Conservation (phyloP, 2,113 vertebrate genomes). For the Pipra filicauda region DNA sequence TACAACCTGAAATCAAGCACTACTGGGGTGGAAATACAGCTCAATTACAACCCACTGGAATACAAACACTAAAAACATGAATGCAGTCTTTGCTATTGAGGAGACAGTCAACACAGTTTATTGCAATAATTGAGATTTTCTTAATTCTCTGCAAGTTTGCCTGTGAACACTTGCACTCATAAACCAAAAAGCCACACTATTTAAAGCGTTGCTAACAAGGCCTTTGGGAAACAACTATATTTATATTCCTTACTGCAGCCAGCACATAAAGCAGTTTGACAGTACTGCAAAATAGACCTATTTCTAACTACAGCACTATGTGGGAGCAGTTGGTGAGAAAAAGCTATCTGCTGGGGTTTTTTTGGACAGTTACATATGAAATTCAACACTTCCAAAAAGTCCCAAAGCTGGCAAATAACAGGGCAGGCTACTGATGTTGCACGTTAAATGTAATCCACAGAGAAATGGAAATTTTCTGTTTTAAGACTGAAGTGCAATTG, state of each 20-base stretch:
- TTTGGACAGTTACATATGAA: not conserved
- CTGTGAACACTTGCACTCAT: not conserved
- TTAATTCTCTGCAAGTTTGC: not conserved
- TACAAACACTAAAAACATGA: not conserved
- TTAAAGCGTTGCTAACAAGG: not conserved
- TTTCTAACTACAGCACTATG: not conserved
- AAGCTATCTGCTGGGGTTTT: not conserved
- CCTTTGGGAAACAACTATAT: conserved; percentile 23
- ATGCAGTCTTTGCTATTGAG: not conserved
- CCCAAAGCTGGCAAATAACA: not conserved
- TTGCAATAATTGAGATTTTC: not conserved
- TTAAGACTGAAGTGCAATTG: not conserved
- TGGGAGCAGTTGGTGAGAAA: conserved; percentile 27
- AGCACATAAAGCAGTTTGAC: conserved; percentile 19
- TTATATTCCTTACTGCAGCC: conserved; percentile 30
- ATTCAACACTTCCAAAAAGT: not conserved
- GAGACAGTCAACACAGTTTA: not conserved
- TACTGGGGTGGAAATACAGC: not conserved
- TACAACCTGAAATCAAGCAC: not conserved
- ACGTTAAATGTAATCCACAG: not conserved
- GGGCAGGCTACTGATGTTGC: not conserved
- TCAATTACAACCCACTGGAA: not conserved
- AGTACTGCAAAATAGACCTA: conserved; percentile 11
- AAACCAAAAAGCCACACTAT: not conserved
- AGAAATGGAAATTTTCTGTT: not conserved